These are phyloP conservation scores for Hippoglossus stenolepis DNA, from an alignment of 2,113 vertebrate genomes.

Conservation along the genomic window DNA sequence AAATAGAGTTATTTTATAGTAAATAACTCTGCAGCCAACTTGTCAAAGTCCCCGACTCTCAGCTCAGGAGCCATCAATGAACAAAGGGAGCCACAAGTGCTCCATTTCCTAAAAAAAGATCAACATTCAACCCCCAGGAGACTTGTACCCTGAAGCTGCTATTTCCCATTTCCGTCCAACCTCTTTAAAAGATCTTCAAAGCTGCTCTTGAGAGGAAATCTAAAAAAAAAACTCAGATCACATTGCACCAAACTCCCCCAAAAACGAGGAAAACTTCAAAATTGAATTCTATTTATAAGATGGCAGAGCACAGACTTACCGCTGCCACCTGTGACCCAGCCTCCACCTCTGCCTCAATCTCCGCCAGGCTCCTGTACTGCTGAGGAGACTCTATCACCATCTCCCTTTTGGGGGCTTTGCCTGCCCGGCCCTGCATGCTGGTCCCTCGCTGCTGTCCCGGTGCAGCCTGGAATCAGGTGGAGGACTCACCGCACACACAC, in stretches of 20 bases:
- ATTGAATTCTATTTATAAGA: not conserved
- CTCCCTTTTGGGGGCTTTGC: slow-evolving; percentile 87
- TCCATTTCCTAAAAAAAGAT: slow-evolving; percentile 69
- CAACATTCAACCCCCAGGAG: slow-evolving; percentile 58
- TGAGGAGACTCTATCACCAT: slow-evolving; percentile 87
- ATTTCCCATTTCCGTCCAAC: slow-evolving; percentile 63
- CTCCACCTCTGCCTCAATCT: slow-evolving; percentile 86
- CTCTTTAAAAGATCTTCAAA: slow-evolving; percentile 60
- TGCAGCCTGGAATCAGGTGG: slow-evolving; percentile 28
- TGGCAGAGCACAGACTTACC: slow-evolving; percentile 83
- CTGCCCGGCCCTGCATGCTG: slow-evolving; percentile 90
- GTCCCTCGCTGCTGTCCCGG: slow-evolving; percentile 14
- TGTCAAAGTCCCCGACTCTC: slow-evolving; percentile 20
- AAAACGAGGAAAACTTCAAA: not conserved
- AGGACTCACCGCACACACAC: slow-evolving; percentile 8
- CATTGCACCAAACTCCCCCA: not conserved
- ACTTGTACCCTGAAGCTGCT: slow-evolving; percentile 55
- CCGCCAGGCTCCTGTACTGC: slow-evolving; percentile 84
- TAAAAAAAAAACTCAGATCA: slow-evolving; percentile 7
- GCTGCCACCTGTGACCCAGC: slow-evolving; percentile 74
- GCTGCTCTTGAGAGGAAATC: slow-evolving; percentile 31
- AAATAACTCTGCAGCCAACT: not conserved
- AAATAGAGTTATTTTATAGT: too few species aligned
- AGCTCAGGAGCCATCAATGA: slow-evolving; percentile 46
- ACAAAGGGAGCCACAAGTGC: slow-evolving; percentile 62